Evolutionary conservation across 1,140 invertebrate genomes (phyloP), one percentile per base, ranked within the genome.

Genomic region (Drosophila setifemur): DNA sequence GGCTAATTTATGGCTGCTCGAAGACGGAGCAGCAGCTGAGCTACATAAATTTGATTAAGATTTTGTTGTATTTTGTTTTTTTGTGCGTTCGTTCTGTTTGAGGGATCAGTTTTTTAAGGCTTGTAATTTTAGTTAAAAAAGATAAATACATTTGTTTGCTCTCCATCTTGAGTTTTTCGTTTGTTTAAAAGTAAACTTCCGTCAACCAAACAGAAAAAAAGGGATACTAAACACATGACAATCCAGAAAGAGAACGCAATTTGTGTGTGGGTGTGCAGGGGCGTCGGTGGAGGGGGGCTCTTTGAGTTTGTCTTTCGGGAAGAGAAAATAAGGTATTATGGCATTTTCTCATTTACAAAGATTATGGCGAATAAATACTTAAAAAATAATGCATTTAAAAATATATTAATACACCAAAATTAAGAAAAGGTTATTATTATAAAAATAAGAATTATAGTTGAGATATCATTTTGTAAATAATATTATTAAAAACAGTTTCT

Each of bases 171-270:
- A 31, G 19, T 23, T 64, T 31, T 42, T 11, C n/a, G 21, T 55
- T 45, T 69, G 53, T 50, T n/a, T 23, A 35, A 58, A 61, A 8
- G 25, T 18, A 71, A 70, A 72, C 54, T 61, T 70, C 33, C 54
- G 40, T 40, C 31, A 16, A 19, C 21, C 19, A 52, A 44, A 26
- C 7, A 26, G 6, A 9, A 7, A 23, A 26, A 33, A 37, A 35
- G 26, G 29, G 57, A 72, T 63, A 72, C 72, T 72, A 54, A 72
- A 54, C 69, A 63, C 68, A 72, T 72, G 67, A 63, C 55, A 72
- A 58, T 68, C 64, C 66, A 42, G 25, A 31, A 40, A 23, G 47
- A 8, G 42, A 25, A 14, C 42, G 9, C 12, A 8, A 6, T 8
- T n/a, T 19, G 21, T 42, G 25, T 19, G n/a, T 31, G 33, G 14